These are phyloP conservation scores for Meloidogyne exigua DNA, from an alignment of 1,140 invertebrate species.

Conservation along the genomic window DNA sequence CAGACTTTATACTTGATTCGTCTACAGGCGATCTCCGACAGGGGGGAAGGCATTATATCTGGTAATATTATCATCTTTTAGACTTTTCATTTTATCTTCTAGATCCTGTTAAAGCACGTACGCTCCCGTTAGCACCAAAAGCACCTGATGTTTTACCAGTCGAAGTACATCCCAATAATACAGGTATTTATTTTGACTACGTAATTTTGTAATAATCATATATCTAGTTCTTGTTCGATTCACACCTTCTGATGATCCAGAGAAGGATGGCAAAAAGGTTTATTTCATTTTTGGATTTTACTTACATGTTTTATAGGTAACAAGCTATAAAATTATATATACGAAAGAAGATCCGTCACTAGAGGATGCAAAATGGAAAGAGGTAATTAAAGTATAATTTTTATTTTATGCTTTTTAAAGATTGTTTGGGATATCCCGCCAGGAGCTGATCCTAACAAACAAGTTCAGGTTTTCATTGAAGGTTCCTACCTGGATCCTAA, in stretches of 20 bases:
- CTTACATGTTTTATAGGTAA: background rate
- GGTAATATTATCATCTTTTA: conserved; percentile 7
- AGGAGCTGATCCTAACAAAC: conserved; percentile 10
- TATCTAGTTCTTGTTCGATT: conserved; percentile 50
- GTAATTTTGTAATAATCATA: background rate
- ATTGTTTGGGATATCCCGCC: conserved; percentile 28
- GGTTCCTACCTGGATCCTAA: conserved; percentile 63
- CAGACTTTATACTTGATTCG: conserved; percentile 52
- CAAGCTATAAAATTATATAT: conserved; percentile 56
- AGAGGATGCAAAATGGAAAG: conserved; percentile 60
- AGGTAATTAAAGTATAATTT: conserved; percentile 46
- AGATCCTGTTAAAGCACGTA: conserved; percentile 28
- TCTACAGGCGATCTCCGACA: conserved; percentile 60
- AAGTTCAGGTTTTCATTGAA: conserved; percentile 49
- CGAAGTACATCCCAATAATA: conserved; percentile 58
- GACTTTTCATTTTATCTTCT: background rate
- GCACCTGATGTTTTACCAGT: conserved; percentile 34
- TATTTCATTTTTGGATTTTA: conserved; percentile 15
- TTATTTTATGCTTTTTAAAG: conserved; percentile 18
- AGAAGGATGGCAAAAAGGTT: conserved; percentile 56
- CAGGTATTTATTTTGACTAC: conserved; percentile 2
- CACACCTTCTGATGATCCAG: conserved; percentile 56
- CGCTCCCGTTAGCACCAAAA: conserved; percentile 51
- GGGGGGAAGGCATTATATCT: conserved; percentile 58
- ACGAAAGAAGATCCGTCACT: conserved; percentile 54